Percentiles rank a stretch among this genome's conserved stretches.
phyloP scores from a whole-genome alignment of 2,797 vertebrate genomes.

The Hoplostethus atlanticus region DNA sequence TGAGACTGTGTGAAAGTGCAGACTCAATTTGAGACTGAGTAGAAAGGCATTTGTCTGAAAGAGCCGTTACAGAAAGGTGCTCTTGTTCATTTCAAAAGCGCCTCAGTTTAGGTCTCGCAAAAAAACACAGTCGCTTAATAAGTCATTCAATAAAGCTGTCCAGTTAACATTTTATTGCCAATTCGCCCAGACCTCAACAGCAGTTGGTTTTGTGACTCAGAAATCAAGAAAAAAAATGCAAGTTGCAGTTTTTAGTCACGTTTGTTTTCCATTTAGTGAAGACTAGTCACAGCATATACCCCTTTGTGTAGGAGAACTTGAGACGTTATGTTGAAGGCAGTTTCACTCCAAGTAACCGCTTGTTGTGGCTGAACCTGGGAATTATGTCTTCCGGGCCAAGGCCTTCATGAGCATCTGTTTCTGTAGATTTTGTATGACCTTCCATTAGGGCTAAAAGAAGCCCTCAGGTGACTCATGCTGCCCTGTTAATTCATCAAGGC shows the following conservation, averaged over 20 bases:
- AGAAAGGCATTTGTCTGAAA: slow-evolving; percentile 37
- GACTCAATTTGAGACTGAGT: slow-evolving; percentile 64
- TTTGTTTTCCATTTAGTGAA: slow-evolving; percentile 19
- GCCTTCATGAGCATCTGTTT: slow-evolving; percentile 57
- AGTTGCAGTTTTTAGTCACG: slow-evolving; percentile 43
- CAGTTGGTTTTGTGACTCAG: slow-evolving; percentile 49
- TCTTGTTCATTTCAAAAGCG: slow-evolving; percentile 73
- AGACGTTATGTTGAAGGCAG: slow-evolving; percentile 25
- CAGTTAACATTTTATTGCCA: slow-evolving; percentile 71
- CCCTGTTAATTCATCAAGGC: slow-evolving; percentile 42
- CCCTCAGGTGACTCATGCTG: slow-evolving; percentile 54
- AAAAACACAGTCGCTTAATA: slow-evolving; percentile 71
- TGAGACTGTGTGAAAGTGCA: slow-evolving; percentile 54
- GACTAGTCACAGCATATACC: slow-evolving; percentile 10
- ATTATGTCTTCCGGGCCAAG: slow-evolving; percentile 65
- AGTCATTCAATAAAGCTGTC: slow-evolving; percentile 79
- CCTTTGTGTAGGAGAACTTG: background rate
- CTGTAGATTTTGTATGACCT: slow-evolving; percentile 50
- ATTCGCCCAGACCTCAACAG: slow-evolving; percentile 49
- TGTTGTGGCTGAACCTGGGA: slow-evolving; percentile 70
- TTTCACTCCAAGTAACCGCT: slow-evolving; percentile 28
- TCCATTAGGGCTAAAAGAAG: slow-evolving; percentile 41
- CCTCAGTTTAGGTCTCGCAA: slow-evolving; percentile 58
- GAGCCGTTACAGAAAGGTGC: slow-evolving; percentile 61
- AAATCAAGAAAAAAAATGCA: slow-evolving; percentile 18